Base-by-base conservation (phyloP, 2,797 vertebrate genomes). In the Pipistrellus kuhlii region DNA sequence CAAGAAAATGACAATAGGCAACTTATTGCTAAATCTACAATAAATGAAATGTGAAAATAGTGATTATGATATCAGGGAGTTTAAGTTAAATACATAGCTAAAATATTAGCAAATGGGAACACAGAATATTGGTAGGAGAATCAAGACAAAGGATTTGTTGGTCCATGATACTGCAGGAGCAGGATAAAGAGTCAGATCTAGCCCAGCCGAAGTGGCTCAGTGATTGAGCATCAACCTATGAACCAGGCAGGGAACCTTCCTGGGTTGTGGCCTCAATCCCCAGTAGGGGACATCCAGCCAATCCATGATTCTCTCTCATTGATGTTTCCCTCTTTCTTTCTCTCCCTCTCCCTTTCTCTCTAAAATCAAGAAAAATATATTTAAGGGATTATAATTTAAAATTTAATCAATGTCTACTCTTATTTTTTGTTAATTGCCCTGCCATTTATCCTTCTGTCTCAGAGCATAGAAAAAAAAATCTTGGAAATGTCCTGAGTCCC, bases 21-120 rank as follows among this genome's bases (percentile, higher is more conserved):
- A 23, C 4, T 1, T 69, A 14, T 3, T 95, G 64, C 27, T 57
- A 59, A 66, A 88, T 59, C 6, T 25, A n/a, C n/a, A n/a, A n/a
- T n/a, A 80, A 83, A 41, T 30, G 5, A 53, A 73, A 73, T 85
- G 1, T 51, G 35, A 93, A 83, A 53, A 21, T 35, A 68, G 1
- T 53, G 51, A 90, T 85, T 59, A 21, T 2, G 41, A 15, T 51
- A 62, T 15, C 20, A 30, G n/a, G 25, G 12, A 80, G 32, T 41
- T 86, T 53, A 76, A 69, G 64, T 72, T 90, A 35, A 88, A 94
- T 82, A 85, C 30, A 38, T 8, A 83, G 20, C 11, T 38, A 75
- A 85, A 94, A 71, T 46, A n/a, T 64, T 87, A 69, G 11, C 41
- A 48, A 80, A 38, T 6, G 10, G 1, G 10, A 69, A 92, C 18